phyloP scores from a whole-genome alignment of 2,113 vertebrate species.

The Planiliza haematocheilus region DNA sequence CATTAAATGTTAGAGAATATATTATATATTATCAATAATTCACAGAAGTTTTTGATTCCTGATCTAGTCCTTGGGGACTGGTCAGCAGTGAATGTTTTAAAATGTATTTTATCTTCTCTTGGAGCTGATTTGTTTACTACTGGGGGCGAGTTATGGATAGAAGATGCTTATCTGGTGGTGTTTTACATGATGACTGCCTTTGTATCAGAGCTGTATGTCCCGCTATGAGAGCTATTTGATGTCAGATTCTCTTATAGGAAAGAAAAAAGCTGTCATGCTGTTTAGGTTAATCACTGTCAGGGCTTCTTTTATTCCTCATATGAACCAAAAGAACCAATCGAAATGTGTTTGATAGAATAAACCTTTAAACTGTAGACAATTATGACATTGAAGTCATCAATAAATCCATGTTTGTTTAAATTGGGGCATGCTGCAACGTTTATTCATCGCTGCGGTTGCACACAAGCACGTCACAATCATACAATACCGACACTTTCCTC shows the following conservation, averaged over 20 bases:
- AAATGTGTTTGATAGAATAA: constrained; percentile 30
- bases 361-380: constrained; percentile 9
- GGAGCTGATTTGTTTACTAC: constrained; percentile 25
- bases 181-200: constrained; percentile 55
- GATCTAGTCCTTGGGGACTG: constrained; percentile 31
- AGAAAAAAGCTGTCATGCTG: constrained; percentile 56
- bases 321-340: constrained; percentile 13
- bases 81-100: constrained; percentile 34
- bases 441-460: background rate
- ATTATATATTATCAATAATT: constrained; percentile 57
- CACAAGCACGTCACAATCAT: background rate
- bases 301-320: constrained; percentile 54
- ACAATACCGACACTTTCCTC: constrained; percentile 13
- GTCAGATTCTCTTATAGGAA: constrained; percentile 42
- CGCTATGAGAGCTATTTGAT: constrained; percentile 52
- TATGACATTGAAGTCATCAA: constrained; percentile 15
- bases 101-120: constrained; percentile 25
- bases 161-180: constrained; percentile 30
- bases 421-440: background rate
- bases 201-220: constrained; percentile 18
- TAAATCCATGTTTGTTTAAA: background rate
- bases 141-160: constrained; percentile 18
- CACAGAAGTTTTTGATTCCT: constrained; percentile 30
- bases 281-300: constrained; percentile 52
- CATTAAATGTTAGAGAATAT: constrained; percentile 44